A percentile compares a stretch with the other conserved stretches of the same genome.
Conservation (phyloP, 2,888 invertebrate species). For the Rotaria magnacalcarata region DNA sequence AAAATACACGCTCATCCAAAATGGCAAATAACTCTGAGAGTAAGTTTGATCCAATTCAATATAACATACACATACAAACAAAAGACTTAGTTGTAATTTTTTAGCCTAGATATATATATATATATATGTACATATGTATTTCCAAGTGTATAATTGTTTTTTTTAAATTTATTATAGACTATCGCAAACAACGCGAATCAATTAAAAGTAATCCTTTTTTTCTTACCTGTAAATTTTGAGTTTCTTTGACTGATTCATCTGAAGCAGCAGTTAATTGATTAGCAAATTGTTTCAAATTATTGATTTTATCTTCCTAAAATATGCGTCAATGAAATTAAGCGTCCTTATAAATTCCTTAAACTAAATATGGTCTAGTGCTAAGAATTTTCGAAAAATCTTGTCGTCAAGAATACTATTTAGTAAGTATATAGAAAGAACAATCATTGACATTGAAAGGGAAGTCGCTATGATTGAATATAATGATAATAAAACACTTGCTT, state of each 20-base stretch:
- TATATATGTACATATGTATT: neutral
- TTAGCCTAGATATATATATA: slow-evolving; percentile 30
- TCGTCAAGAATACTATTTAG: too few relatives aligned
- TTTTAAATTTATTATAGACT: too few relatives aligned
- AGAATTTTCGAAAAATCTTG: too few relatives aligned
- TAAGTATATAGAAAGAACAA: too few relatives aligned
- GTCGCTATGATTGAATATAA: too few relatives aligned
- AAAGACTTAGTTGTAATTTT: slow-evolving; percentile 1
- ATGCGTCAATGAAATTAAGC: too few relatives aligned
- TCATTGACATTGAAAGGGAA: too few relatives aligned
- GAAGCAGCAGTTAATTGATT: slow-evolving; percentile 95
- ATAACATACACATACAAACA: slow-evolving; percentile 5
- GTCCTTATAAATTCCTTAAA: too few relatives aligned
- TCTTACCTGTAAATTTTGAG: slow-evolving; percentile 76
- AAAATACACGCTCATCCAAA: slow-evolving; percentile 10
- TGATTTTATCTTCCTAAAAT: slow-evolving; percentile 82
- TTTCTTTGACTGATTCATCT: slow-evolving; percentile 84
- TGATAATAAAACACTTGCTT: too few relatives aligned
- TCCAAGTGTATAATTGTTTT: neutral
- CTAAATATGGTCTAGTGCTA: too few relatives aligned
- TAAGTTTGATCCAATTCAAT: neutral
- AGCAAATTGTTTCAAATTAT: slow-evolving; percentile 82
- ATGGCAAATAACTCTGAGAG: neutral
- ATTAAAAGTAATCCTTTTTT: too few relatives aligned
- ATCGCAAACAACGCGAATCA: too few relatives aligned